Base-by-base conservation (phyloP, 2,113 vertebrate genomes). In the Trochalopteron elliotii region DNA sequence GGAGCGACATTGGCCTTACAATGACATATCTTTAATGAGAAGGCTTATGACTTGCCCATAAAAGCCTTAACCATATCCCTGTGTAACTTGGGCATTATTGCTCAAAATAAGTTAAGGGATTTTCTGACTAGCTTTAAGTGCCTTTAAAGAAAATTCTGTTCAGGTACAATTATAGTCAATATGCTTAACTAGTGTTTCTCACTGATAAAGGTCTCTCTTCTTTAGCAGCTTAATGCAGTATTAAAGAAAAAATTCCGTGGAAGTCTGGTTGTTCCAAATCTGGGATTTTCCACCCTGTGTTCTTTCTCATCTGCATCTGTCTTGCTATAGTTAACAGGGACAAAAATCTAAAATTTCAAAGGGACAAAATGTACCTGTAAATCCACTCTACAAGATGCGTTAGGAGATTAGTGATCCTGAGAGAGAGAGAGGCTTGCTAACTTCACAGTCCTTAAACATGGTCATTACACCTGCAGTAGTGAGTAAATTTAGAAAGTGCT, bases 21-120 rank as follows among this genome's bases (percentile, higher is more conserved):
- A 95, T 92, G 65, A 50, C 15, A 44, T 85, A 90, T 60, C 25
- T 90, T 97, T 97, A 97, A 97, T 96, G 78, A 96, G 33, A 91
- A 74, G 56, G 12, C 42, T 95, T 97, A 85, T 52, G 83, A 65
- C 57, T 84, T 94, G 47, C 85, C 85, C 93, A 85, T 87, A 97
- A 81, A 94, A 97, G 94, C 72, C 50, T 96, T 96, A 97, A 87
- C 42, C 28, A 37, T 75, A 84, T 86, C 50, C n/a, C 22, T 31
- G 16, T 63, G 78, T 93, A 96, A 68, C 15, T 93, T 81, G 70
- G 37, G 12, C 52, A 91, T 84, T 96, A 59, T 87, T 96, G 89
- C 81, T 86, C 57, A 90, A 96, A 97, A 95, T 93, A 96, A 65
- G 2, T 35, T 60, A 89, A 95, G 90, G 89, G 64, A 96, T 96